Base-by-base conservation (phyloP, 2,888 invertebrate genomes). In the Polyploca ridens region DNA sequence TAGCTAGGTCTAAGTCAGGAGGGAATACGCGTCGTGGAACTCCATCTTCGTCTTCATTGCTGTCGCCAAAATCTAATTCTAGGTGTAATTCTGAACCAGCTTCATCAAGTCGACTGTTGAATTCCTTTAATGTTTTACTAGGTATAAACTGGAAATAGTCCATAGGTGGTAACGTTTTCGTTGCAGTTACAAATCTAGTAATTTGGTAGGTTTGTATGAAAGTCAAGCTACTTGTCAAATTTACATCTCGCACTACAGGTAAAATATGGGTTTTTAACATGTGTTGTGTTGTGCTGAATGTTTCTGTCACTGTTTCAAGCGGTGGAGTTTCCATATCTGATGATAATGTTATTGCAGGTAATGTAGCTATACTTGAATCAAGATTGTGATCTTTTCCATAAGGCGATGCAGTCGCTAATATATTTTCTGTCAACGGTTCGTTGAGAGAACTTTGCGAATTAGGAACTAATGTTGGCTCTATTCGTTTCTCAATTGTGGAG, bases 141-240 rank as follows among this genome's bases (percentile, higher is more conserved):
- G 98, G 98, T 64, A 97, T 97, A 80, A 98, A 98, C 83, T 97
- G 97, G 90, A 97, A 98, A 71, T 96, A 96, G 84, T 98, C 97
- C 95, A 97, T 96, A 0, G 98, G 98, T 7, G 98, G 98, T 60
- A 98, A 87, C 0, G 98, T 98, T 86, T 98, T 98, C 2, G 97
- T 98, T 0, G 98, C 98, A 0, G 98, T 98, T 13, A 98, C 98
- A 65, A 98, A 91, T 82, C 98, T 95, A 0, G 98, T 98, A 33
- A 98, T 95, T 81, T 97, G 96, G 89, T 98, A 98, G 0, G 98
- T 98, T 91, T 98, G 98, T 3, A 98, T 97, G 62, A 98, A 94
- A 0, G 98, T 98, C 75, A 97, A 91, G 68, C 95, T 96, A 63
- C 95, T 96, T 0, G 98, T 97, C 73, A 97, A 96, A 67, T 96